Evolutionary conservation across 2,797 vertebrate genomes (phyloP).

Genomic region (Urophycis tenuis): DNA sequence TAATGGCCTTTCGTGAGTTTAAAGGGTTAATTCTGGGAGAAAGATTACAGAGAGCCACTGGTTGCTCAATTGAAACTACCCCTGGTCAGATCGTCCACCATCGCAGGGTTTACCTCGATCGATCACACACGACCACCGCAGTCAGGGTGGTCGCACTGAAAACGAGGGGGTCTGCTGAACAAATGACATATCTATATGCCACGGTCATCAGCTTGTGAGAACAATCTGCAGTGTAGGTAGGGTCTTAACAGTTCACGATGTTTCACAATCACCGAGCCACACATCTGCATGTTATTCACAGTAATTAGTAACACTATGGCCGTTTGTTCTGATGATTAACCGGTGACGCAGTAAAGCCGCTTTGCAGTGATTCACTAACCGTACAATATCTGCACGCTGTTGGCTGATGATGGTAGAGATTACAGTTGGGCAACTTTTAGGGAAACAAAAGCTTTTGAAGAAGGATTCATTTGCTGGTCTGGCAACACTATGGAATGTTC

Average conservation of each 20-base stretch:
- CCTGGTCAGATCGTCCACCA: background rate
- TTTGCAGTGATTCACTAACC: constrained; percentile 32
- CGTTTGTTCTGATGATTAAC: constrained; percentile 26
- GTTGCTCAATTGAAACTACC: background rate
- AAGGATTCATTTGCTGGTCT: background rate
- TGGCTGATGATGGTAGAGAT: constrained; percentile 19
- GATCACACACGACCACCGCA: background rate
- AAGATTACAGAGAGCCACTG: background rate
- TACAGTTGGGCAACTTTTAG: constrained; percentile 21
- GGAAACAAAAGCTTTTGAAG: constrained; percentile 20
- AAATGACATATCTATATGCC: background rate
- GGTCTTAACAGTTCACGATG: background rate
- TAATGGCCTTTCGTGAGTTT: background rate
- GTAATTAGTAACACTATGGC: constrained; percentile 22
- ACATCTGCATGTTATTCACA: background rate
- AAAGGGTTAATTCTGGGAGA: background rate
- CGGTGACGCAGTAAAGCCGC: constrained; percentile 48
- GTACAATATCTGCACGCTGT: constrained; percentile 17
- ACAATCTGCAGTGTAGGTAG: background rate
- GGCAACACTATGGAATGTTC: constrained; percentile 4
- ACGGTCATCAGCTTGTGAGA: background rate
- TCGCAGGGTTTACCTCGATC: background rate
- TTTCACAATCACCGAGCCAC: background rate
- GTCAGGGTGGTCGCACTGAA: background rate
- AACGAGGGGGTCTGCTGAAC: background rate